Evolutionary conservation across 2,113 vertebrate genomes (phyloP), one percentile per base, ranked within the genome.

Genomic region (Microcebus murinus): DNA sequence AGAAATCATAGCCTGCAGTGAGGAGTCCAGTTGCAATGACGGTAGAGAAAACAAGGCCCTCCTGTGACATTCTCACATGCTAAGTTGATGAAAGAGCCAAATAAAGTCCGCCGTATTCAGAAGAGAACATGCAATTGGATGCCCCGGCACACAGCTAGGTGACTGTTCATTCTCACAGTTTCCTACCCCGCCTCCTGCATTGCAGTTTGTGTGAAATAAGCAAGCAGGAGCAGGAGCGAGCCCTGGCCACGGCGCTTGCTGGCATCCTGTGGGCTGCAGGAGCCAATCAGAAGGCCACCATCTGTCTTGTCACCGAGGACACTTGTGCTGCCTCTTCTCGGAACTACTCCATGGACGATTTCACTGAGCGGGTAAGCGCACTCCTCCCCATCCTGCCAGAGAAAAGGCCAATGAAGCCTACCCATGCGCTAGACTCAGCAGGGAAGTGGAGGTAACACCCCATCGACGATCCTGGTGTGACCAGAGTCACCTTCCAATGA

Each of bases 211-310:
- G 80, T 45, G 88, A 92, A 17, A 25, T 99, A 0, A 98, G 98
- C 57, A 92, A 13, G 31, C 73, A 9, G 63, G 98, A 99, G 7
- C 99, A 99, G 95, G 97, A 98, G 1, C 86, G 12, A 34, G 99
- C 98, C 0, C 96, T 99, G 97, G 99, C 98, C 0, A 70, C 12
- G 0, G 98, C 98, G 0, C 87, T 99, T 73, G 93, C 98, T 0
- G 98, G 98, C 92, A 98, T 97, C 91, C 98, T 99, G n/a, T 99
- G 99, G 99, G 98, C 97, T 55, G 98, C 99, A 0, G 99, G 99
- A 36, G 98, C 98, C 34, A 95, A 98, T 6, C 92, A 73, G 92
- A 98, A 97, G 55, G 99, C 98, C 1, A 92, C 95, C 0, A 14
- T 99, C 95, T 99, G 99, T 87, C 98, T 99, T 61, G 4, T 98